phyloP scores from a whole-genome alignment of 1,140 invertebrate genomes.

The Euwallacea fornicatus region DNA sequence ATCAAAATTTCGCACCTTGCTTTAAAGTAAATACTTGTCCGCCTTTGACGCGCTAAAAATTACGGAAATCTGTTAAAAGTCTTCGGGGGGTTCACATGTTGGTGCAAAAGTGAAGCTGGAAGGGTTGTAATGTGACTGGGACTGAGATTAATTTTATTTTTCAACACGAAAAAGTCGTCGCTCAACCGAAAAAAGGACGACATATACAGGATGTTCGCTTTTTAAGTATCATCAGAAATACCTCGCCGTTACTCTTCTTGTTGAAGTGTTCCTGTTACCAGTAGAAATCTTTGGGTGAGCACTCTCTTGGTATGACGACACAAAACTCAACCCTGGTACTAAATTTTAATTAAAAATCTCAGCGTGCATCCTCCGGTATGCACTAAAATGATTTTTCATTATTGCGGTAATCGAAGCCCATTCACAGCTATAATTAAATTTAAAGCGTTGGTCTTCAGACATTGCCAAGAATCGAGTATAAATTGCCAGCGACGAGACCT shows the following conservation, averaged over 20 bases:
- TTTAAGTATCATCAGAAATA: background rate
- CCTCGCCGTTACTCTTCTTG: background rate
- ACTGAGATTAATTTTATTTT: no score
- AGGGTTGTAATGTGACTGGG: no score
- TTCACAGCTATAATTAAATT: conserved; percentile 30
- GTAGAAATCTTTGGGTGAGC: conserved; percentile 3
- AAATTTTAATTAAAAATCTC: conserved; percentile 10
- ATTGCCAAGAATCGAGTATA: conserved; percentile 17
- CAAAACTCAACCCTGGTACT: background rate
- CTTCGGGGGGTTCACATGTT: no score
- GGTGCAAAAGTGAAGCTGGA: no score
- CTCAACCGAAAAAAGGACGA: no score
- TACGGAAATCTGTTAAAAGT: conserved; percentile 18
- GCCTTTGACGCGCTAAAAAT: conserved; percentile 13
- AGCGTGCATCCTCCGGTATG: background rate
- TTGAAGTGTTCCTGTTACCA: background rate
- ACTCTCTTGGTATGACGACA: background rate
- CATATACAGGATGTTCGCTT: background rate
- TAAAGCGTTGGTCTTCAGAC: conserved; percentile 18
- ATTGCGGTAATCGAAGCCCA: conserved; percentile 10
- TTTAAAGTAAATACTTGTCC: conserved; percentile 15
- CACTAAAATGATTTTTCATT: conserved; percentile 10
- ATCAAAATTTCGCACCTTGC: conserved; percentile 21
- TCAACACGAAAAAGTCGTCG: no score
- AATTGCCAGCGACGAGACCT: conserved; percentile 17